These are phyloP conservation scores for Alloplasta piceator DNA, from an alignment of 2,888 invertebrate genomes.

Conservation along the genomic window DNA sequence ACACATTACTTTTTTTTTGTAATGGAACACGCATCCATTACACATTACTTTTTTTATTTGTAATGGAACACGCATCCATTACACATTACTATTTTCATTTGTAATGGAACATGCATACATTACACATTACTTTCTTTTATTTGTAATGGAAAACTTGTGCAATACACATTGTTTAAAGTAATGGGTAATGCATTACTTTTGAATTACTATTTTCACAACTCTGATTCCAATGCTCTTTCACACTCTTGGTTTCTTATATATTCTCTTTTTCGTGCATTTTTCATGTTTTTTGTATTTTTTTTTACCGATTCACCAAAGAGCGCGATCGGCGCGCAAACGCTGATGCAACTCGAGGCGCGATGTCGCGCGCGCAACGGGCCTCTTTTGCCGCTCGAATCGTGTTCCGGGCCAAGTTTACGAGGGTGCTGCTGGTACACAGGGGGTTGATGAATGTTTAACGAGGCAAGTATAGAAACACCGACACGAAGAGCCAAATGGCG, in stretches of 20 bases:
- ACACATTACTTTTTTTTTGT: too few species aligned
- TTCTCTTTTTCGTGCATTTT: neutral
- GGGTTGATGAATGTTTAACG: slow-evolving; percentile 80
- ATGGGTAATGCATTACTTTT: too few species aligned
- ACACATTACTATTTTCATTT: too few species aligned
- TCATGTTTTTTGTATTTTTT: neutral
- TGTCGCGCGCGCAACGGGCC: slow-evolving; percentile 63
- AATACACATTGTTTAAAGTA: too few species aligned
- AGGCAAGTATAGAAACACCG: slow-evolving; percentile 65
- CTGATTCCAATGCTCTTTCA: neutral
- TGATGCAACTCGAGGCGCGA: slow-evolving; percentile 20
- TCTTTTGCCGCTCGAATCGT: slow-evolving; percentile 69
- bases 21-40: too few species aligned
- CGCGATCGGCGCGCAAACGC: slow-evolving; percentile 57
- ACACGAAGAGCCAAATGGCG: slow-evolving; percentile 34
- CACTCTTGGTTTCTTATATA: neutral
- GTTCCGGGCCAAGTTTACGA: slow-evolving; percentile 77
- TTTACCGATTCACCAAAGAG: slow-evolving; percentile 12
- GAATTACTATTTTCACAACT: too few species aligned
- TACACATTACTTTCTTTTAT: too few species aligned
- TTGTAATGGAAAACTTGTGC: too few species aligned
- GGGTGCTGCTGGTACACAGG: slow-evolving; percentile 79
- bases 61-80: too few species aligned
- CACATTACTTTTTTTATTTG: too few species aligned
- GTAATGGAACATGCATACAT: too few species aligned